Evolutionary conservation across 2,113 vertebrate genomes (phyloP).

Genomic region (Pterocles burchelli): DNA sequence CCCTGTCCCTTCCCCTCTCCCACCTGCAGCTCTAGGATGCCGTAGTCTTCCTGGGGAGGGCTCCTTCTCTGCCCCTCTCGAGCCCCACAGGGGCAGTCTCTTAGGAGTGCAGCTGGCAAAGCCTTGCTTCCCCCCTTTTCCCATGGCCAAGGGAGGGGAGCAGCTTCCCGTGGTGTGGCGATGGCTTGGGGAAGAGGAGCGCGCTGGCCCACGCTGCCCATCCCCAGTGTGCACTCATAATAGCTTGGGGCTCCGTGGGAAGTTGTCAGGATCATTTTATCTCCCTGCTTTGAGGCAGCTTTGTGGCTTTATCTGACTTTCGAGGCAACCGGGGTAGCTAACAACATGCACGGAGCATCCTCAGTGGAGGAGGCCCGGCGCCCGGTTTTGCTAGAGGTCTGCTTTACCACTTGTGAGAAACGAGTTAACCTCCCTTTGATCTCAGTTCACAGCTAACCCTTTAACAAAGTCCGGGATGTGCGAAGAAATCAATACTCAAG

Average conservation of each 20-base stretch:
- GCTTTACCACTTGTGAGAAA: conserved; percentile 66
- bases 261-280: background rate
- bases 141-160: accelerated
- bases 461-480: conserved; percentile 74
- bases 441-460: conserved; percentile 68
- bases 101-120: background rate
- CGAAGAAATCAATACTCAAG: conserved; percentile 74
- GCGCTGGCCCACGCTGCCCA: accelerated
- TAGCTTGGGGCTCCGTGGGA: background rate
- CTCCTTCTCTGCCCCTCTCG: accelerated
- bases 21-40: background rate
- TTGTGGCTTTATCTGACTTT: conserved; percentile 41
- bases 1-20: background rate
- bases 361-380: conserved; percentile 25
- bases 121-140: background rate
- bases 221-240: background rate
- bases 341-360: conserved; percentile 38
- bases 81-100: background rate
- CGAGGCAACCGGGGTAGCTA: background rate
- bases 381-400: conserved; percentile 60
- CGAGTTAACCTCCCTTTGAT: conserved; percentile 77
- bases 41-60: background rate
- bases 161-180: background rate
- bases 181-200: background rate
- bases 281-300: conserved; percentile 4